Base-by-base conservation (phyloP, 2,888 invertebrate species). In the Fissipunctia ypsillon region DNA sequence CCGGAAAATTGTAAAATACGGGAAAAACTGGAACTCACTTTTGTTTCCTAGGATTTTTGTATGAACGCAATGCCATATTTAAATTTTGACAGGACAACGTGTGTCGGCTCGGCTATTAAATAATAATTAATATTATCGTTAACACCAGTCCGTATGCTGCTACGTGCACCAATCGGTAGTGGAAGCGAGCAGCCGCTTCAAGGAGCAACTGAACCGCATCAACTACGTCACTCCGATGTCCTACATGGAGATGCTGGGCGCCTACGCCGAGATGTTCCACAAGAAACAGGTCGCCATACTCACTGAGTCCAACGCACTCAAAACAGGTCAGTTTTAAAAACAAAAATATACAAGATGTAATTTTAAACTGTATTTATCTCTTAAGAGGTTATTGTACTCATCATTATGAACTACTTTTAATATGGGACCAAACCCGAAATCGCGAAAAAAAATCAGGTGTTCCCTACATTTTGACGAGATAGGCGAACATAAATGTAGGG, bases 221-320 rank as follows among this genome's bases (percentile, higher is more conserved):
- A 98, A 98, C 91, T 99, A 99, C 92, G 98, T 99, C 19, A 99
- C 99, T 0, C 99, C 99, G 0, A 98, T 98, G 73, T 98, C 98
- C 0, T 99, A 98, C 91, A 96, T 99, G 89, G 98, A 98, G 92
- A 96, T 99, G 88, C 97, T 99, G 22, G 97, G 97, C 41, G 98
- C 98, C 22, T 99, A 98, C 91, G 97, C 97, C 0, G 97, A 97
- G 1, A 96, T 99, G 83, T 97, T 98, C 88, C 96, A 95, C 50
- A 97, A 97, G 88, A 98, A 98, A 87, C 97, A 97, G 87, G 93
- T 93, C 0, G 95, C 95, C 5, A 95, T 97, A 54, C 89, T 95
- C 2, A 92, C 91, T 16, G 97, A 97, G 79, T 96, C 97, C 3
- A 95, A 95, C 48, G 96, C 97, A 57, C 92, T 97, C 10, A 96